Conservation (phyloP, 2,888 invertebrate species). For the Tachina fera region DNA sequence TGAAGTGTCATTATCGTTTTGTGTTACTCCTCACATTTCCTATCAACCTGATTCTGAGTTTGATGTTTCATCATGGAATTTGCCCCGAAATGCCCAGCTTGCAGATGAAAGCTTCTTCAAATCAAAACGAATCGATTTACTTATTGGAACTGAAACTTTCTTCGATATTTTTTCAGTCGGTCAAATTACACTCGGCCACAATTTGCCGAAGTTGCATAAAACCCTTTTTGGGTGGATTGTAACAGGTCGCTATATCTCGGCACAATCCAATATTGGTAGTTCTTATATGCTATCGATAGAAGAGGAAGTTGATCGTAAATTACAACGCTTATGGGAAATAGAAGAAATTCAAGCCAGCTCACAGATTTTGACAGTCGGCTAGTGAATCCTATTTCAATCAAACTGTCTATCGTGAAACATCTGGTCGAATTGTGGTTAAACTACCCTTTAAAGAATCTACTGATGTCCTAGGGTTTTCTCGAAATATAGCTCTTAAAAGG, state of each 20-base stretch:
- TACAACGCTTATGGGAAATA: no score
- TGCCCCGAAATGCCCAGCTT: conserved; percentile 54
- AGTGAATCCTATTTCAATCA: conserved; percentile 51
- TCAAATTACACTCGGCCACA: conserved; percentile 60
- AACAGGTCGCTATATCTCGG: conserved; percentile 39
- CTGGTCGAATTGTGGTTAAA: conserved; percentile 57
- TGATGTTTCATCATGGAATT: conserved; percentile 53
- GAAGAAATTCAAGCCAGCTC: conserved; percentile 10
- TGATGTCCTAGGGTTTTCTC: conserved; percentile 25
- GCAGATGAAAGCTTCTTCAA: conserved; percentile 64
- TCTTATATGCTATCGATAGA: conserved; percentile 16
- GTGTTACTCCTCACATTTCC: conserved; percentile 65
- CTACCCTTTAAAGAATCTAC: conserved; percentile 50
- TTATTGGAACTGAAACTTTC: conserved; percentile 63
- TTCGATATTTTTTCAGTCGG: conserved; percentile 65
- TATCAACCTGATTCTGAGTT: conserved; percentile 55
- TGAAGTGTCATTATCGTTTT: conserved; percentile 51
- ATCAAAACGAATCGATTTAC: conserved; percentile 61
- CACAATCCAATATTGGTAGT: not conserved
- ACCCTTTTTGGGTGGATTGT: conserved; percentile 64
- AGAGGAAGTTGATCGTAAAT: no score
- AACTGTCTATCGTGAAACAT: conserved; percentile 25
- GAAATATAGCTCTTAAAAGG: conserved; percentile 39
- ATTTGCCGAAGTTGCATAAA: conserved; percentile 64
- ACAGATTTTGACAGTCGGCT: conserved; percentile 6